Evolutionary conservation across 2,888 invertebrate species (phyloP), one percentile per base, ranked within the genome.

Genomic region (Chloroclysta siterata): DNA sequence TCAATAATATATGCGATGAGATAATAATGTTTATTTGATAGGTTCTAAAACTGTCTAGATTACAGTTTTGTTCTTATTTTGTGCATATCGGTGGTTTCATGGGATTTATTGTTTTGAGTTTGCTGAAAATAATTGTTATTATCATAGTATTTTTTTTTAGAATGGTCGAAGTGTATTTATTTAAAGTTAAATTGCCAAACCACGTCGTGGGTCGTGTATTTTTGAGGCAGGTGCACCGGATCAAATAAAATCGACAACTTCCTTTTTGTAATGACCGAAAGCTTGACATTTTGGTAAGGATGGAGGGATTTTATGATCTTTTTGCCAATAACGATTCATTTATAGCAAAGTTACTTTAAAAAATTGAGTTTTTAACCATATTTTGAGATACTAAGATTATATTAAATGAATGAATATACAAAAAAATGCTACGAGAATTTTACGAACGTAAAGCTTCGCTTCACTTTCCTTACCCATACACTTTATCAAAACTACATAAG

Each of bases 211-310:
- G 48, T 51, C 53, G 68, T 64, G 70, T 66, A 66, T 66, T 46
- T 36, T 29, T 53, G 61, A 63, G 69, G 76, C 84, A 83, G 81
- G 83, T 84, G 81, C 70, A 70, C 71, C 69, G 72, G 53, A 50
- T 64, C 46, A 59, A 68, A 73, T 79, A 74, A 83, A 81, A 81
- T 81, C 72, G 72, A 70, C 72, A 65, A 79, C 79, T 82, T 83
- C 81, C 81, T 81, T 78, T 79, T 76, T 69, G 70, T 68, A 70
- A 56, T 74, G 69, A 75, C 69, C 73, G 65, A 68, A 68, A 53
- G 53, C 46, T 50, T 47, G 14, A 47, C 46, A 53, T 50, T 58
- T 50, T 56, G 22, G 14, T 44, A 29, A 54, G 42, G 28, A 54
- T n/a, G 29, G 14, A 42, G 36, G 39, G 2, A n/a, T 53, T 52